These are phyloP conservation scores for Coccyzus lansbergi DNA, from an alignment of 2,797 vertebrate genomes.

Conservation along the genomic window DNA sequence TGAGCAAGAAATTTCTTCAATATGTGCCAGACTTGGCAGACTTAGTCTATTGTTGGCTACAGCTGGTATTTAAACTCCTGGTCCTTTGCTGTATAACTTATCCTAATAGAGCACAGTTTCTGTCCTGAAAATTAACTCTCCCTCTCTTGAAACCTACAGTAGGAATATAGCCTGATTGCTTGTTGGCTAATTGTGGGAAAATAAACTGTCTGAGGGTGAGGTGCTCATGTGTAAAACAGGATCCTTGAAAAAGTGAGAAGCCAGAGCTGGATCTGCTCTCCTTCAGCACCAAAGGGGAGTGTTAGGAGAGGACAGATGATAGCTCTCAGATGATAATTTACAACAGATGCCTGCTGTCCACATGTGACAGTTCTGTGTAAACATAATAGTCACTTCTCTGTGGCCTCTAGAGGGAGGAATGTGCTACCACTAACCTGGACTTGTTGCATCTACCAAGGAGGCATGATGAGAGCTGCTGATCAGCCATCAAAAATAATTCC, in stretches of 20 bases:
- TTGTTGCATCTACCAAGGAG: not conserved
- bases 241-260: not conserved
- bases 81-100: not conserved
- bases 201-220: not conserved
- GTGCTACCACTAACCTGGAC: not conserved
- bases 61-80: not conserved
- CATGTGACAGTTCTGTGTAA: not conserved
- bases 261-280: not conserved
- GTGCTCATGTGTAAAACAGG: not conserved
- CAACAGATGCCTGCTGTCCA: not conserved
- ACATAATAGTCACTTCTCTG: not conserved
- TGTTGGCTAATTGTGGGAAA: not conserved
- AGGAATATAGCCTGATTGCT: not conserved
- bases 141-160: not conserved
- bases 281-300: not conserved
- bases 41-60: not conserved
- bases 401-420: not conserved
- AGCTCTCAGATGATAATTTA: not conserved
- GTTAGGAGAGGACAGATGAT: not conserved
- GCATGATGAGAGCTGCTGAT: not conserved
- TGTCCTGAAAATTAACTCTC: not conserved
- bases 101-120: not conserved
- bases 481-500: not conserved
- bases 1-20: not conserved
- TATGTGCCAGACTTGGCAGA: conserved; percentile 5